Base-by-base conservation (phyloP, 2,888 invertebrate species). In the Galerucella pusilla region DNA sequence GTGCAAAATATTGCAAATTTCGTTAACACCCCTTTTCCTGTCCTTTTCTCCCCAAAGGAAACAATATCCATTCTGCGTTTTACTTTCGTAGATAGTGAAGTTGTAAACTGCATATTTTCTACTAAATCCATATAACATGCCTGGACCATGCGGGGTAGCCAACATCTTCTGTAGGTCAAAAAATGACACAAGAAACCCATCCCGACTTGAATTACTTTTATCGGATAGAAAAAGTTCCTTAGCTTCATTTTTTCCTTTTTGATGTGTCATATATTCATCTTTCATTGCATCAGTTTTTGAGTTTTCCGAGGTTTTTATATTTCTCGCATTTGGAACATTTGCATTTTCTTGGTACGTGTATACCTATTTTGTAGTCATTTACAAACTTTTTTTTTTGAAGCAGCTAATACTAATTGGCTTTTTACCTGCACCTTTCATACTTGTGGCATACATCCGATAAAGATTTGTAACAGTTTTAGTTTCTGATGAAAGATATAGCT, bases 101-200 rank as follows among this genome's bases (percentile, higher is more conserved):
- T 83, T 83, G 61, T 80, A 84, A n/a, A 82, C 79, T 28, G 80
- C 79, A 74, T 83, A 82, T 79, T 83, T 84, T 71, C 82, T 73
- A 20, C 76, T 74, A 69, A 82, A 84, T 20, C 78, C 80, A 25
- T 79, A 76, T 28, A 80, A 16, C 77, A 82, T 78, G 74, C 78
- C 81, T 20, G 77, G 74, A 9, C 80, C 82, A 46, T 46, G 46
- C 11, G 82, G 80, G 45, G 83, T 83, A 54, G 79, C 77, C 46
- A 83, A 74, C n/a, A 84, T 81, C 76, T 82, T 81, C 49, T 78
- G 76, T 45, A 77, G 69, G 67, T 78, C 76, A 54, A 78, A 78
- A 67, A 71, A 68, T 28, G 68, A 72, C 68, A 78, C 80, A 68
- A 77, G 60, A 60, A 42, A 60, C 59, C 46, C 60, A 60, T 59